phyloP scores from a whole-genome alignment of 2,797 vertebrate genomes.

The Clarias fuscus region DNA sequence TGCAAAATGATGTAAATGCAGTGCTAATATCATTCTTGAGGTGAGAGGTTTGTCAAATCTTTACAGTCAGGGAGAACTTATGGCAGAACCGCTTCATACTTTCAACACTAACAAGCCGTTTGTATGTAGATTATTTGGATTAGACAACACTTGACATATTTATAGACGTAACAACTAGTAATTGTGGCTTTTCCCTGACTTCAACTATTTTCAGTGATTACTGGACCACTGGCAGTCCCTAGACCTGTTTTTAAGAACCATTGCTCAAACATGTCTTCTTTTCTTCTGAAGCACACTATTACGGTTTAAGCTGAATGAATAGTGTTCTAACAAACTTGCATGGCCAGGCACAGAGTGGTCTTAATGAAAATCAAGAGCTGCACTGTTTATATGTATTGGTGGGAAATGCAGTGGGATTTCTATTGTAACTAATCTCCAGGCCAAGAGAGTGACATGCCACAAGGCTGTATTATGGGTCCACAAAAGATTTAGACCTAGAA shows the following conservation, averaged over 20 bases:
- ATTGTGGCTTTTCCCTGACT: neutral
- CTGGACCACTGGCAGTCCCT: neutral
- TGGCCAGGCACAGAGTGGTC: conserved; percentile 25
- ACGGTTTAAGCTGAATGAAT: neutral
- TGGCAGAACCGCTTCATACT: neutral
- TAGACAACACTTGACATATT: neutral
- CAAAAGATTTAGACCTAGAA: conserved; percentile 34
- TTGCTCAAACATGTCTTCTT: neutral
- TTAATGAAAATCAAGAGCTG: conserved; percentile 36
- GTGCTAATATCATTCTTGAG: neutral
- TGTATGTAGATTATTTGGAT: neutral
- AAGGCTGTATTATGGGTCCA: conserved; percentile 38
- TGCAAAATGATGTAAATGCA: too few relatives aligned
- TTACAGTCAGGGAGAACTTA: neutral
- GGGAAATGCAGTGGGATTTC: conserved; percentile 24
- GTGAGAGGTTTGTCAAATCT: neutral
- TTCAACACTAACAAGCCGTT: neutral
- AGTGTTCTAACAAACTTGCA: conserved; percentile 5
- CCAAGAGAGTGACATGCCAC: conserved; percentile 26
- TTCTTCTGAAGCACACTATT: neutral
- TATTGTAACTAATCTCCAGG: conserved; percentile 30
- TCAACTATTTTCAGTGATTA: neutral
- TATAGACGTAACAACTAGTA: neutral
- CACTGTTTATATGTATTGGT: conserved; percentile 33
- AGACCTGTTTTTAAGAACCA: neutral